Base-by-base conservation (phyloP, 2,888 invertebrate species). In the Priapulus caudatus region DNA sequence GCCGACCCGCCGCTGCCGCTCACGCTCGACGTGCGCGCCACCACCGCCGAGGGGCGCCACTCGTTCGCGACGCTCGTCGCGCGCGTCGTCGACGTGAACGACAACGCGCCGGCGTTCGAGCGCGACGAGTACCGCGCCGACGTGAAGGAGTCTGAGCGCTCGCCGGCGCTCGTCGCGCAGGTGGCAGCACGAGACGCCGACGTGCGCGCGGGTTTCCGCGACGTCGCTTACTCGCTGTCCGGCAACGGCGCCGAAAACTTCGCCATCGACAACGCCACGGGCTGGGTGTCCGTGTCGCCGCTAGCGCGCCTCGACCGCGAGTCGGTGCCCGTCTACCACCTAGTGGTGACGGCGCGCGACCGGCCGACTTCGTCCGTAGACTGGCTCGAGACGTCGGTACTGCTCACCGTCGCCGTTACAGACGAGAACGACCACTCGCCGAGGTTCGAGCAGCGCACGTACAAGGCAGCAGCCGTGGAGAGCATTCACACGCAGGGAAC, bases 351-450 rank as follows among this genome's bases (percentile, higher is more conserved):
- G 58, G 87, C 87, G 0, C 77, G 79, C 33, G 87, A 88, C 64
- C 83, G 82, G 18, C 84, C 84, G 0, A 74, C 73, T 24, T 82
- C 82, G 3, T 81, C 81, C 1, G 78, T 80, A 0, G 81, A 82
- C 50, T 80, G 81, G 54, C 75, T 79, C 23, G 80, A 80, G 58
- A 76, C 81, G 0, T 72, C 78, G 1, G 81, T 80, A 0, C 75
- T 80, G 43, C 69, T 73, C 10, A 73, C 78, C 0, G 76, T 85
- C 4, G 82, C 83, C 61, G 79, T 86, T 1, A 67, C 82, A 0
- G 86, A 86, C 63, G 82, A 84, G 0, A 86, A 87, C 62, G 86
- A 87, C 60, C 85, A 86, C 64, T 75, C 82, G 0, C 86, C 58
- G 5, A 51, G 52, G 44, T 58, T 58, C 48, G 54, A 22, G 18